Conservation (phyloP, 2,113 vertebrate species). For the Sphyrna mokarran region DNA sequence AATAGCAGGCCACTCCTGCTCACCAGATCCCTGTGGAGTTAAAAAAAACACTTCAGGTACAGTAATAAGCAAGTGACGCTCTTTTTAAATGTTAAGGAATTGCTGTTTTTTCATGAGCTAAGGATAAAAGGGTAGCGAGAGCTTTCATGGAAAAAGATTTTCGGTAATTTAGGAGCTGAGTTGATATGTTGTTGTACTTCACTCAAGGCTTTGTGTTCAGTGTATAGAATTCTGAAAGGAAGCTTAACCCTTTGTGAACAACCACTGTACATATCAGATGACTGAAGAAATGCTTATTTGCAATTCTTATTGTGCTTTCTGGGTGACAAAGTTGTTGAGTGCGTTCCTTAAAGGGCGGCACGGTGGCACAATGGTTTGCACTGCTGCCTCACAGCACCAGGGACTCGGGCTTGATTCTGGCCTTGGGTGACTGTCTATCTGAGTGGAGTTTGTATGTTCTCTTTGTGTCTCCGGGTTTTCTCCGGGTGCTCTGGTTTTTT, state of each 20-base stretch:
- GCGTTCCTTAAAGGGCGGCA: not conserved
- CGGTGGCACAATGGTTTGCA: too few species aligned
- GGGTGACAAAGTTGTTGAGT: not conserved
- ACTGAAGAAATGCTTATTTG: not conserved
- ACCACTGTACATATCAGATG: not conserved
- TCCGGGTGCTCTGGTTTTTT: too few species aligned
- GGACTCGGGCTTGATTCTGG: too few species aligned
- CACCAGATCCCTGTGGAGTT: slow-evolving; percentile 47
- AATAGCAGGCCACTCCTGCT: slow-evolving; percentile 46
- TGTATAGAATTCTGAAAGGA: slow-evolving; percentile 28
- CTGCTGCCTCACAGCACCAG: too few species aligned
- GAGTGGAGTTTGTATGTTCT: too few species aligned
- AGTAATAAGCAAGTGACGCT: slow-evolving; percentile 4
- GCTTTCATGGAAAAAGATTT: not conserved
- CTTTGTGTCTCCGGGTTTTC: too few species aligned
- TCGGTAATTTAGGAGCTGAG: not conserved
- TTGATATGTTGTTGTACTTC: not conserved
- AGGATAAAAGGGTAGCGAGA: not conserved
- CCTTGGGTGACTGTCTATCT: too few species aligned
- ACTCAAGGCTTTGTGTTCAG: slow-evolving; percentile 1
- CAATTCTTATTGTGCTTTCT: not conserved
- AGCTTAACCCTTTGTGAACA: not conserved
- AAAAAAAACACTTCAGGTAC: slow-evolving; percentile 27
- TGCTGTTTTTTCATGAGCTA: not conserved
- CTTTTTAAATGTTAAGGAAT: slow-evolving; percentile 21